Evolutionary conservation across 2,113 vertebrate species (phyloP), one percentile per base, ranked within the genome.

Genomic region (Mirounga angustirostris): DNA sequence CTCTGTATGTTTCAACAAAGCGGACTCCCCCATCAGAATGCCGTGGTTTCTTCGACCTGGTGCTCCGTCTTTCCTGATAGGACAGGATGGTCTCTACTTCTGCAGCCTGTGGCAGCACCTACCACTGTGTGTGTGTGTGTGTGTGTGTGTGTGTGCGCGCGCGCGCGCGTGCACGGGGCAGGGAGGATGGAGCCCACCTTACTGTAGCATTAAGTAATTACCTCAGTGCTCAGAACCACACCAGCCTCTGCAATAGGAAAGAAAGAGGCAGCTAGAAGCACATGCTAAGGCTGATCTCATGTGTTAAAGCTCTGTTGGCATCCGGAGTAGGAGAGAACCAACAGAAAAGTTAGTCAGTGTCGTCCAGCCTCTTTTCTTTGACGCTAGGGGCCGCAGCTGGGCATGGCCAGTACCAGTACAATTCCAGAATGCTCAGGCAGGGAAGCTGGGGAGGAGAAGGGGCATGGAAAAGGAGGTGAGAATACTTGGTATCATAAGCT

Each of bases 341-440:
- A 1, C 30, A 8, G 21, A n/a, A 67, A 79, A 56, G 15, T 54
- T 15, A 74, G 28, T n/a, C n/a, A 18, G 14, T 3, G 5, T 19
- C 4, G 0, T 16, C 52, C 28, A 26, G 30, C 21, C 71, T 78
- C 46, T 61, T 89, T 71, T n/a, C 10, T 12, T 52, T 36, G 56
- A 28, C 9, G 6, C 13, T 30, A 1, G 65, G 74, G 28, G 7
- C 54, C 30, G 1, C 26, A 28, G 1, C 21, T 16, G 58, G 28
- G 58, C 1, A 1, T 22, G 18, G 18, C 12, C 52, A 21, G 30
- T 1, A 71, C 30, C 30, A 65, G 28, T 24, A 14, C 0, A 0
- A 3, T 63, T 71, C 40, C 21, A 0, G 43, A 43, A 81, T 71
- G 36, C 69, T 87, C 84, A 33, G 1, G 9, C 36, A 8, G 52